Evolutionary conservation across 2,113 vertebrate species (phyloP).

Genomic region (Zosterops hypoxanthus): DNA sequence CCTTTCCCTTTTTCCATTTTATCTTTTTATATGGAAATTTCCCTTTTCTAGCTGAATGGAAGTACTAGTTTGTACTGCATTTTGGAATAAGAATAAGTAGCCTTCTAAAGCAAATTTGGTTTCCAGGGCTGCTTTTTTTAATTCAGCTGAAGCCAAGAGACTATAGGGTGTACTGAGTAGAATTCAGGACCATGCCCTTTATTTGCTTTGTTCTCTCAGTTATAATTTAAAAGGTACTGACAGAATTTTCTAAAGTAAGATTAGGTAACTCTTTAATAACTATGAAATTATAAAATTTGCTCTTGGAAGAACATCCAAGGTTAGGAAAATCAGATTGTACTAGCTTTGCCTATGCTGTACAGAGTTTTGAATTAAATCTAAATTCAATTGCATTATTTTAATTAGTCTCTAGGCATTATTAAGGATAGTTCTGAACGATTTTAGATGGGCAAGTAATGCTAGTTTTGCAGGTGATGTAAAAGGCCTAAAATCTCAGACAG

Average conservation of each 20-base stretch:
- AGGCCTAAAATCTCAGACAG: not conserved
- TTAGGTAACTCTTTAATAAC: not conserved
- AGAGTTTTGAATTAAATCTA: not conserved
- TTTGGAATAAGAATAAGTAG: constrained; percentile 41
- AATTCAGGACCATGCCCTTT: not conserved
- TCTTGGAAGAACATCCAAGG: not conserved
- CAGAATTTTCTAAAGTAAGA: not conserved
- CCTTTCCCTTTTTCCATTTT: not conserved
- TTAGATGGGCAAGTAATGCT: not conserved
- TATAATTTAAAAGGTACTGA: not conserved
- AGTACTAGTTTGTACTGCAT: constrained; percentile 32
- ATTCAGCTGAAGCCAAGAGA: constrained; percentile 2
- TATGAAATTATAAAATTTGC: not conserved
- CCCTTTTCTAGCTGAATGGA: not conserved
- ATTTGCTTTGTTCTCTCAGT: not conserved
- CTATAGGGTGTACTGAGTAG: not conserved
- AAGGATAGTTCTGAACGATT: not conserved
- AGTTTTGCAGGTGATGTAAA: not conserved
- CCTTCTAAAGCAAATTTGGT: constrained; percentile 44
- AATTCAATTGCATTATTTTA: not conserved
- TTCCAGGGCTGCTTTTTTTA: constrained; percentile 27
- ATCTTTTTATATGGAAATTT: constrained; percentile 58
- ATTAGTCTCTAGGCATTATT: not conserved
- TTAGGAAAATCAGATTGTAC: not conserved
- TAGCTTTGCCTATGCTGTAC: not conserved